phyloP scores from a whole-genome alignment of 2,113 vertebrate genomes.

The Mixornis gularis region DNA sequence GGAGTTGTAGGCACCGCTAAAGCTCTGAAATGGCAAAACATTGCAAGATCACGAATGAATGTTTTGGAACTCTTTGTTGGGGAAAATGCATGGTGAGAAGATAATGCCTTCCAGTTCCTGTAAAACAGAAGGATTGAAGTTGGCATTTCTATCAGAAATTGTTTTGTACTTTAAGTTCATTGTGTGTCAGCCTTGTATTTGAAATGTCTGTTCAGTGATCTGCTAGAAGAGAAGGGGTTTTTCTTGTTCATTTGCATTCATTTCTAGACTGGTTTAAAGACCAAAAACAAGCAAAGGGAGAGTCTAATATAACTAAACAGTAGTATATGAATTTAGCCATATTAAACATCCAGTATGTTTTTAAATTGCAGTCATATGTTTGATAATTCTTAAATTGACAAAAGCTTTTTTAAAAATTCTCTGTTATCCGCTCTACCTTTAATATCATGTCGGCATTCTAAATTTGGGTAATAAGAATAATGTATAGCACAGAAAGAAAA shows the following conservation, averaged over 20 bases:
- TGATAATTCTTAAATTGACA: not conserved
- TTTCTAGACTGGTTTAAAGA: not conserved
- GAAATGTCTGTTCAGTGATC: not conserved
- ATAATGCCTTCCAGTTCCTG: not conserved
- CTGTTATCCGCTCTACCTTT: not conserved
- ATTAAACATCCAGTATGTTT: not conserved
- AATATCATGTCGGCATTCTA: not conserved
- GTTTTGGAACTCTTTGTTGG: not conserved
- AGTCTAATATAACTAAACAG: not conserved
- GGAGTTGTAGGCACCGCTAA: not conserved
- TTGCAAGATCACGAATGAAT: not conserved
- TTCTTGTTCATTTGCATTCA: not conserved
- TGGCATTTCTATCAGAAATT: not conserved
- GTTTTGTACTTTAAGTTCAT: not conserved
- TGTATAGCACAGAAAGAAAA: not conserved
- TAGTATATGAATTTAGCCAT: not conserved
- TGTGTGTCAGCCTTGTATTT: not conserved
- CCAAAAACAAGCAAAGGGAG: not conserved
- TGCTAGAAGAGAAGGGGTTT: not conserved
- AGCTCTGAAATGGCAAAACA: not conserved
- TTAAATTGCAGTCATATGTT: not conserved
- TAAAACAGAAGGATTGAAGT: not conserved
- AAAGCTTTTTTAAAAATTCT: not conserved
- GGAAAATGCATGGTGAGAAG: not conserved
- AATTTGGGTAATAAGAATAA: not conserved